Evolutionary conservation across 30 jellyfish, hydroid and myxozoan species (phyloP).

Genomic region (Chrysaora quinquecirrha): DNA sequence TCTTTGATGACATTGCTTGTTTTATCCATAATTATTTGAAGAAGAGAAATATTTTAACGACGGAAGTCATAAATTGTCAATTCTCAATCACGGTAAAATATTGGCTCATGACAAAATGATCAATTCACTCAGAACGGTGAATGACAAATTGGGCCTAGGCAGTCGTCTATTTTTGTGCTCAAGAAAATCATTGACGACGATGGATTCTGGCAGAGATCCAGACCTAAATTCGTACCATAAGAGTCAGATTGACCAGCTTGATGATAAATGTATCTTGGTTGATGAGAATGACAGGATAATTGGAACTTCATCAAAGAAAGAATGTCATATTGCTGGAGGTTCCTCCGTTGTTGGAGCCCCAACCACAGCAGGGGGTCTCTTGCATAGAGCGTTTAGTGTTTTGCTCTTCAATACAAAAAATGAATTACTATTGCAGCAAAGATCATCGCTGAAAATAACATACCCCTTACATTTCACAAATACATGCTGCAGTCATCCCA

Average conservation of each 20-base stretch:
- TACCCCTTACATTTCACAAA: constrained; percentile 84
- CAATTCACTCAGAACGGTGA: not conserved
- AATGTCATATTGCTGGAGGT: constrained; percentile 58
- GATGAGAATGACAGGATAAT: constrained; percentile 70
- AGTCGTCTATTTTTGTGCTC: no score
- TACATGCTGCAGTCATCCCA: constrained; percentile 99
- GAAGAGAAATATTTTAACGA: no score
- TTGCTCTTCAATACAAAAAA: constrained; percentile 78
- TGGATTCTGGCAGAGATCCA: not conserved
- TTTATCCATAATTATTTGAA: no score
- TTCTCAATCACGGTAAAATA: not conserved
- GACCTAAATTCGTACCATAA: constrained; percentile 16
- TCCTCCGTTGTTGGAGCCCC: constrained; percentile 6
- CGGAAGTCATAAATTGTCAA: not conserved
- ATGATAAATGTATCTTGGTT: constrained; percentile 61
- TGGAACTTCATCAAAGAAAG: constrained; percentile 83
- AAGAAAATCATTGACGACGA: not conserved
- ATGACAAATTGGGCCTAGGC: not conserved
- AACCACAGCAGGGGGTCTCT: constrained; percentile 44
- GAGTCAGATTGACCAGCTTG: constrained; percentile 79
- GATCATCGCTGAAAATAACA: constrained; percentile 78
- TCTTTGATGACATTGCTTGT: no score
- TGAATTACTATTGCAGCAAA: constrained; percentile 85
- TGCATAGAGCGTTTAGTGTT: constrained; percentile 99
- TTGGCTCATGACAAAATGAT: not conserved